These are phyloP conservation scores for Ammodramus savannarum DNA, from an alignment of 2,113 vertebrate species.

Conservation along the genomic window DNA sequence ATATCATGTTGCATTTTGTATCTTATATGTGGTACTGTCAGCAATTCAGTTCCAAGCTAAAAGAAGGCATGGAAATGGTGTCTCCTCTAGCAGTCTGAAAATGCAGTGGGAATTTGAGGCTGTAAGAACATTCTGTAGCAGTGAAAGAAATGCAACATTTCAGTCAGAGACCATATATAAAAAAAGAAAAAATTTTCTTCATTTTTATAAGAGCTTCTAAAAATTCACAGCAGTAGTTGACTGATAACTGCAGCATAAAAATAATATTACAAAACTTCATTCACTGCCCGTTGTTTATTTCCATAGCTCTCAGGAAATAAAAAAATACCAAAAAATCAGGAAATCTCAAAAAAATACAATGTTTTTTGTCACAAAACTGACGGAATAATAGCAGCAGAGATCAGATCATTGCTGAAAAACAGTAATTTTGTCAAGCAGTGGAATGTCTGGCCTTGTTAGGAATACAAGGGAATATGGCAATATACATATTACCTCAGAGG, in stretches of 20 bases:
- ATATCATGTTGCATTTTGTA: background rate
- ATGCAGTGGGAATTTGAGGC: constrained; percentile 40
- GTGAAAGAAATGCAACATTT: constrained; percentile 17
- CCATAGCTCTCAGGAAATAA: background rate
- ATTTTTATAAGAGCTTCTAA: constrained; percentile 1
- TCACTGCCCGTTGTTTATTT: background rate
- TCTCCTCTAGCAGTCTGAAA: constrained; percentile 45
- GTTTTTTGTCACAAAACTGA: background rate
- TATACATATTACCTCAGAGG: background rate
- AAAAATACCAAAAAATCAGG: background rate
- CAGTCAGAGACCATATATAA: background rate
- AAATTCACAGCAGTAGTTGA: background rate
- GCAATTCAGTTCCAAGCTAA: constrained; percentile 36
- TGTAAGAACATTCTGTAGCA: constrained; percentile 54
- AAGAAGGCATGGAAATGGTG: constrained; percentile 40
- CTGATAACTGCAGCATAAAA: constrained; percentile 7
- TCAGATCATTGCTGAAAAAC: background rate
- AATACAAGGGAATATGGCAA: background rate
- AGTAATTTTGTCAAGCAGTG: background rate
- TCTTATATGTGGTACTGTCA: background rate
- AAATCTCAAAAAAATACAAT: background rate
- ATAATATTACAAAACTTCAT: constrained; percentile 6
- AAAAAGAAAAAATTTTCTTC: background rate
- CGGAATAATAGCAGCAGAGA: background rate
- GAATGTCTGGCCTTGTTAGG: background rate